phyloP scores from a whole-genome alignment of 2,888 invertebrate genomes.

The Zygogramma bicolorata region DNA sequence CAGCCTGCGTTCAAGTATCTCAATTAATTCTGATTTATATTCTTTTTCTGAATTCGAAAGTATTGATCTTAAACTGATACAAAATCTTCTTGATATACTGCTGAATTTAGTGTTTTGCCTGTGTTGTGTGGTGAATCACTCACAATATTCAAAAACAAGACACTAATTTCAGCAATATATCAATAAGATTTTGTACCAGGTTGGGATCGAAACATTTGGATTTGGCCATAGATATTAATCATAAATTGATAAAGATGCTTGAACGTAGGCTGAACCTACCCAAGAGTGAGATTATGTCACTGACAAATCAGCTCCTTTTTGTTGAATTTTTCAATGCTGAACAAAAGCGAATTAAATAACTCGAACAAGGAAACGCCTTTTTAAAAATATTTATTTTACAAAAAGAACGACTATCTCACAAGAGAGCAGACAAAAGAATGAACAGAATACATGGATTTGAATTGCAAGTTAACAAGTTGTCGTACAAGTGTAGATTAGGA shows the following conservation, averaged over 20 bases:
- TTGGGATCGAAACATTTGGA: background rate
- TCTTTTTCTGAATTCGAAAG: background rate
- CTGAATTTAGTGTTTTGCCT: background rate
- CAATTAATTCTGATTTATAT: background rate
- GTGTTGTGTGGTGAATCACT: background rate
- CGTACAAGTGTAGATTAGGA: too few species aligned
- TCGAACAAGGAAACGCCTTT: too few species aligned
- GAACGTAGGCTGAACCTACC: background rate
- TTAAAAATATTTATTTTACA: too few species aligned
- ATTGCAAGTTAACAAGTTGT: too few species aligned
- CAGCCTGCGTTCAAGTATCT: background rate
- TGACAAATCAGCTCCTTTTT: background rate
- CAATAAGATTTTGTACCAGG: background rate
- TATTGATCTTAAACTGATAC: background rate
- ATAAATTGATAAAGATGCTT: background rate
- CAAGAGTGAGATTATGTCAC: background rate
- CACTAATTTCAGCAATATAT: background rate
- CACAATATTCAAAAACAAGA: too few species aligned
- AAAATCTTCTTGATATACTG: background rate
- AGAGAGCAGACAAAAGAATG: too few species aligned
- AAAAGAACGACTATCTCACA: too few species aligned
- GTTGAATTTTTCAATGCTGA: background rate
- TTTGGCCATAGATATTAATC: background rate
- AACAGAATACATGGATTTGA: too few species aligned
- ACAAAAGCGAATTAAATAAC: too few species aligned